Evolutionary conservation across 2,888 invertebrate species (phyloP).

Genomic region (Mongoloraphidia duomilia): DNA sequence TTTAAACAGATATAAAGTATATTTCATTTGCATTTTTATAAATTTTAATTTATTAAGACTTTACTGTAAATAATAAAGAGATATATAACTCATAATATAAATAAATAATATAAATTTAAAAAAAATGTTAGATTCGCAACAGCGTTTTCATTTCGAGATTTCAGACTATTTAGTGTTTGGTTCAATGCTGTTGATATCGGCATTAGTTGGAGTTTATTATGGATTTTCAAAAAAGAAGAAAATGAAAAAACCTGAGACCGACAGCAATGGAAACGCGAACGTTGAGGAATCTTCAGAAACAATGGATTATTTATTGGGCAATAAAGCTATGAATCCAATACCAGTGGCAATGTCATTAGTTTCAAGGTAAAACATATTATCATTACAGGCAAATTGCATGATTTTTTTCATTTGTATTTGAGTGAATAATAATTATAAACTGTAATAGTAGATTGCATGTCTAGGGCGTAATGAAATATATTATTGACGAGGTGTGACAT

Average conservation of each 20-base stretch:
- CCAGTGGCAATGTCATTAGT: slow-evolving; percentile 78
- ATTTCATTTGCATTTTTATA: too few relatives aligned
- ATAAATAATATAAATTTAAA: too few relatives aligned
- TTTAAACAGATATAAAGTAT: too few relatives aligned
- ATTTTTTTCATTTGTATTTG: background rate
- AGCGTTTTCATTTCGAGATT: slow-evolving; percentile 21
- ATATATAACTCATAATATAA: too few relatives aligned
- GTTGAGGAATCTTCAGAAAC: slow-evolving; percentile 16
- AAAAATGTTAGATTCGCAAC: too few relatives aligned
- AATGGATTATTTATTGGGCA: slow-evolving; percentile 63
- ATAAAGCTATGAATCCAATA: slow-evolving; percentile 56
- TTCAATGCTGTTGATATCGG: slow-evolving; percentile 52
- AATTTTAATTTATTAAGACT: too few relatives aligned
- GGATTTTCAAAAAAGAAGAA: slow-evolving; percentile 27
- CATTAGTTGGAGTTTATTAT: slow-evolving; percentile 60
- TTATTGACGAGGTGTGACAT: too few relatives aligned
- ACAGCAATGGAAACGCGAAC: slow-evolving; percentile 8
- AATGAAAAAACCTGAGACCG: background rate
- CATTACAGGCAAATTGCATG: background rate
- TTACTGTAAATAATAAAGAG: too few relatives aligned
- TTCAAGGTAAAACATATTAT: slow-evolving; percentile 46
- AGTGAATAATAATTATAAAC: too few relatives aligned
- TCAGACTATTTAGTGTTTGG: slow-evolving; percentile 59
- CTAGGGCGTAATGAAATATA: too few relatives aligned
- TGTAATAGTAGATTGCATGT: too few relatives aligned